Evolutionary conservation across 2,888 invertebrate genomes (phyloP).

Genomic region (Tinea pellionella): DNA sequence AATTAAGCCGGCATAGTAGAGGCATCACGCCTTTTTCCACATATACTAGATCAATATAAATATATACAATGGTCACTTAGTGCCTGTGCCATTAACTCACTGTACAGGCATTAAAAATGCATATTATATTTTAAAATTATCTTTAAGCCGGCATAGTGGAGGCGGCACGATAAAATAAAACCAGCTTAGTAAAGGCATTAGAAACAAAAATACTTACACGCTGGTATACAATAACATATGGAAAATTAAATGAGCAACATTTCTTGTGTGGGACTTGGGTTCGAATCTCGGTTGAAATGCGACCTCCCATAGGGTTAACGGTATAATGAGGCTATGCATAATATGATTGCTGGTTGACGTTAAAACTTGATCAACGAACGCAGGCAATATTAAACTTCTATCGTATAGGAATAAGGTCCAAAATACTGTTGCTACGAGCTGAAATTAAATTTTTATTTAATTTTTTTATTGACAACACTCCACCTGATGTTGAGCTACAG

Average conservation of each 20-base stretch:
- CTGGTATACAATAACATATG: constrained; percentile 32
- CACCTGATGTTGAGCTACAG: no score
- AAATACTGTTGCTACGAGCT: constrained; percentile 43
- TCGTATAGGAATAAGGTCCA: constrained; percentile 43
- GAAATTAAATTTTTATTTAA: constrained; percentile 22
- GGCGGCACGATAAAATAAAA: no score
- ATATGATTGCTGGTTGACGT: constrained; percentile 39
- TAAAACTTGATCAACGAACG: constrained; percentile 32
- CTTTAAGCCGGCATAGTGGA: no score
- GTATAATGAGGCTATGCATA: constrained; percentile 43
- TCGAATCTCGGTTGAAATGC: constrained; percentile 29
- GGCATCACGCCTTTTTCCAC: no score
- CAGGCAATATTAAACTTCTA: constrained; percentile 38
- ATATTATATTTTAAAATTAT: no score
- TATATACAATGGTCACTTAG: no score
- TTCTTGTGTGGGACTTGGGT: constrained; percentile 35
- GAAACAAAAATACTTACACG: constrained; percentile 46
- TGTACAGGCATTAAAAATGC: no score
- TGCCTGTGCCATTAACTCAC: no score
- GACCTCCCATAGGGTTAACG: constrained; percentile 40
- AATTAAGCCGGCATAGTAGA: no score
- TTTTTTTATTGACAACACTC: no score
- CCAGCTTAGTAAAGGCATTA: no score
- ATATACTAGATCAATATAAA: no score
- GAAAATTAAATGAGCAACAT: constrained; percentile 28